Conservation (phyloP, 1,140 invertebrate species). For the Scaptomyza hsui region DNA sequence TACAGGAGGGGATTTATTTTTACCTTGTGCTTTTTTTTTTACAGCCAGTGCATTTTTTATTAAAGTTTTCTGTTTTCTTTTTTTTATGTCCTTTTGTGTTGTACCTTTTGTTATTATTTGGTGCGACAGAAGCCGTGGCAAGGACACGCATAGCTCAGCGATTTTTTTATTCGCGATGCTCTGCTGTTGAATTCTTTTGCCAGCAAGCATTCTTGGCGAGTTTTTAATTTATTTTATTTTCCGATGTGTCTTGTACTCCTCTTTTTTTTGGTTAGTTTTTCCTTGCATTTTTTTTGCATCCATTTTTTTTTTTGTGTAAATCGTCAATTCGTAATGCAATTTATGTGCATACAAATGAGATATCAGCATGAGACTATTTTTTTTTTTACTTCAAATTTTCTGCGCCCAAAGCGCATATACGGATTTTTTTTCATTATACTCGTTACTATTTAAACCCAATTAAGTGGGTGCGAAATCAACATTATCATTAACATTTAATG, state of each 20-base stretch:
- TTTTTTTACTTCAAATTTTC: constrained; percentile 35
- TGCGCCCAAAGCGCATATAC: background rate
- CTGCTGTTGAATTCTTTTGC: constrained; percentile 20
- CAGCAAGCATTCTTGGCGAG: constrained; percentile 23
- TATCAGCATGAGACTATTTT: constrained; percentile 27
- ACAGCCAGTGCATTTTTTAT: constrained; percentile 12
- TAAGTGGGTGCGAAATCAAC: constrained; percentile 25
- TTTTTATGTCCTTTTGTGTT: constrained; percentile 8
- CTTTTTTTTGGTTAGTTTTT: constrained; percentile 6
- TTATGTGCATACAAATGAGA: constrained; percentile 61
- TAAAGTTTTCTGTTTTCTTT: constrained; percentile 18
- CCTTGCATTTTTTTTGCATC: background rate
- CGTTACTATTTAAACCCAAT: constrained; percentile 22
- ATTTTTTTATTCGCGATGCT: constrained; percentile 35
- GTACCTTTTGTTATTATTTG: constrained; percentile 33
- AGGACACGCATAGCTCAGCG: constrained; percentile 44
- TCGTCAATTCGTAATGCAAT: constrained; percentile 55
- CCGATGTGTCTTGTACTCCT: constrained; percentile 17
- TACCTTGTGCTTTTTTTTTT: background rate
- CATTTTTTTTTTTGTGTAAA: constrained; percentile 16
- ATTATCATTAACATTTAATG: constrained; percentile 29
- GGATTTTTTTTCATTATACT: constrained; percentile 20
- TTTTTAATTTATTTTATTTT: constrained; percentile 57
- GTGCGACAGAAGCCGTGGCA: constrained; percentile 27
- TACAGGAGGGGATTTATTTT: background rate